Conservation (phyloP, 1,140 invertebrate genomes). For the Caerostris extrusa region DNA sequence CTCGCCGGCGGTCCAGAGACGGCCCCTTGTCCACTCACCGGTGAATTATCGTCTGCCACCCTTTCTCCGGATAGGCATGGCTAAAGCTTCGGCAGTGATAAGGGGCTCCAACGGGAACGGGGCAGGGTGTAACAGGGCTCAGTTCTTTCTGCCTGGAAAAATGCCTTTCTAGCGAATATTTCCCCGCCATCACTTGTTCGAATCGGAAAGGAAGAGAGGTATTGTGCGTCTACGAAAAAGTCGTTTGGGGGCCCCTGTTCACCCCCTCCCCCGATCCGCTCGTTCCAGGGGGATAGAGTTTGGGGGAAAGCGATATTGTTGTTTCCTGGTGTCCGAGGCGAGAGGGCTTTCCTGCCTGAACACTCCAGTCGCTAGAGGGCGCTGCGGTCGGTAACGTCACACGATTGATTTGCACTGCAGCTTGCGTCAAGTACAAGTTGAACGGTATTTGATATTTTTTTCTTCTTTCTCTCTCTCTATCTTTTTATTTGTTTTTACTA, state of each 20-base stretch:
- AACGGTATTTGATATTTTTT: conserved; percentile 34
- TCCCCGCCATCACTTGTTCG: conserved; percentile 23
- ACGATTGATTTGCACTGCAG: background rate
- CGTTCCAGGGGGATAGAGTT: conserved; percentile 59
- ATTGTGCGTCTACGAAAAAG: conserved; percentile 35
- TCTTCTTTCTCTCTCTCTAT: background rate
- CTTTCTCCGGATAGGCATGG: conserved; percentile 50
- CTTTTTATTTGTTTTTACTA: conserved; percentile 7
- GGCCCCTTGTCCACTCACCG: conserved; percentile 53
- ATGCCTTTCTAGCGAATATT: background rate
- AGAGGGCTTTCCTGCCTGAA: conserved; percentile 2
- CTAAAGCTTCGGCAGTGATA: background rate
- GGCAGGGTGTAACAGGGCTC: conserved; percentile 72
- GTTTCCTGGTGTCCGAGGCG: conserved; percentile 55
- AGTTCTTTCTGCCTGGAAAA: conserved; percentile 12
- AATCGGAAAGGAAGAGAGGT: background rate
- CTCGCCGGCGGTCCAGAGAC: conserved; percentile 50
- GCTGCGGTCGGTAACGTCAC: conserved; percentile 60
- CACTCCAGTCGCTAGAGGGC: background rate
- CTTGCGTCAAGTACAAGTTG: background rate
- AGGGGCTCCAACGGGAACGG: conserved; percentile 36
- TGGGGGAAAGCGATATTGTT: conserved; percentile 64
- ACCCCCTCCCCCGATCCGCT: conserved; percentile 65
- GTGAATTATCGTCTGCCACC: background rate
- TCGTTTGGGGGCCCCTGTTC: conserved; percentile 51